Evolutionary conservation across 2,797 vertebrate genomes (phyloP), one percentile per base, ranked within the genome.

Genomic region (Eleutherodactylus coqui): DNA sequence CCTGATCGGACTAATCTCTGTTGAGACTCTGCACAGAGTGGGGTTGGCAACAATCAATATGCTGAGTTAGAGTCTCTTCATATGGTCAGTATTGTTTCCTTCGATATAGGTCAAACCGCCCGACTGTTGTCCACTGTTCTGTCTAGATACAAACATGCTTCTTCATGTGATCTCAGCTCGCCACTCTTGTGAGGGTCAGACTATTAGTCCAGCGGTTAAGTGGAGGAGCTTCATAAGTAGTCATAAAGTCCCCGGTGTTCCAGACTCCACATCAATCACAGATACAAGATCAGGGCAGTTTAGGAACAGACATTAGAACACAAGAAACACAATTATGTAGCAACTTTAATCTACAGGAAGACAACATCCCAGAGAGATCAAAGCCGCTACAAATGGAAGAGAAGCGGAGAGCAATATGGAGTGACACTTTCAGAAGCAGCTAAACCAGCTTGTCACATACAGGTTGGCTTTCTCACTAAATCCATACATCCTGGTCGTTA

Each of bases 401-500:
- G 29, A 45, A 29, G 21, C 41, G 24, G 41, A 43, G 41, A 47
- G 58, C 60, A 64, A 64, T 43, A 45, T 47, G 21, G 58, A 47
- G 78, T 49, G 62, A 60, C 60, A 80, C 60, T 64, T 80, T 64
- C 77, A 79, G 55, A 64, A 34, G 45, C 14, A 27, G 43, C 72
- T 75, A 32, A 49, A 75, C n/a, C 78, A 45, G 78, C 60, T 45
- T 72, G 69, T 72, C 69, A 72, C 69, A 72, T n/a, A n/a, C 24
- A 45, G 69, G 9, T 45, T 45, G 14, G 24, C 24, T 45, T 72
- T 45, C 16, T 38, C 69, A 43, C 24, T 27, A 43, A 72, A 72
- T 72, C 69, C 69, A 72, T 72, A 27, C 69, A 72, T 27, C 38
- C 69, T 16, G 7, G 38, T 27, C 24, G 16, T 72, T 72, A 72